Evolutionary conservation across 2,113 vertebrate species (phyloP).

Genomic region (Rhagologus leucostigma): DNA sequence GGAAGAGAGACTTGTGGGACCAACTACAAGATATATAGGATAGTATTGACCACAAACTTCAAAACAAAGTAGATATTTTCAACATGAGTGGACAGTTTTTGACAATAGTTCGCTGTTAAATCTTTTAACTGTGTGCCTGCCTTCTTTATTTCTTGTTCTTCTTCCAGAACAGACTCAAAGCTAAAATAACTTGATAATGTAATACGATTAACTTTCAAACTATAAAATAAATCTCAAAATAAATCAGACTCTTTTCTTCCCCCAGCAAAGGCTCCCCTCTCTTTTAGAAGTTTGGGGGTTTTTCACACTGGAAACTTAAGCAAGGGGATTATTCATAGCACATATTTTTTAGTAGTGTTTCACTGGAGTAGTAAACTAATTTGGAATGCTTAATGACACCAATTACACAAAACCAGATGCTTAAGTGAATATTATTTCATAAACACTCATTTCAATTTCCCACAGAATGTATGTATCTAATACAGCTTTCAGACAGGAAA

Average conservation of each 20-base stretch:
- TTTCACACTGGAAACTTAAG: neutral
- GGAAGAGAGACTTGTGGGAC: neutral
- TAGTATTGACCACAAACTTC: neutral
- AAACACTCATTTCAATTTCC: neutral
- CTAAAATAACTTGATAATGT: neutral
- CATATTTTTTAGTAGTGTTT: neutral
- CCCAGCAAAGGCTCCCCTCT: neutral
- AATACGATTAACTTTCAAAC: neutral
- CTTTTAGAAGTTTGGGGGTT: neutral
- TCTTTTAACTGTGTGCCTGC: neutral
- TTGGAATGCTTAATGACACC: neutral
- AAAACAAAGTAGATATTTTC: conserved; percentile 43
- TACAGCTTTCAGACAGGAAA: neutral
- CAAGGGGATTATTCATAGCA: neutral
- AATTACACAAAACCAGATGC: neutral
- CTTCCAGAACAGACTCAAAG: neutral
- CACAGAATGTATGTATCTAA: neutral
- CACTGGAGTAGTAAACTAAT: neutral
- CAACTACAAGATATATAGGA: neutral
- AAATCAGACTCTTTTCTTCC: neutral
- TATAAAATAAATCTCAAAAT: neutral
- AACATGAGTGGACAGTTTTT: neutral
- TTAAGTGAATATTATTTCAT: conserved; percentile 21
- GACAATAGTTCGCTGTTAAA: neutral
- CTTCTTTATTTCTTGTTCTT: neutral